phyloP scores from a whole-genome alignment of 2,797 vertebrate genomes.

The Ficedula albicollis region DNA sequence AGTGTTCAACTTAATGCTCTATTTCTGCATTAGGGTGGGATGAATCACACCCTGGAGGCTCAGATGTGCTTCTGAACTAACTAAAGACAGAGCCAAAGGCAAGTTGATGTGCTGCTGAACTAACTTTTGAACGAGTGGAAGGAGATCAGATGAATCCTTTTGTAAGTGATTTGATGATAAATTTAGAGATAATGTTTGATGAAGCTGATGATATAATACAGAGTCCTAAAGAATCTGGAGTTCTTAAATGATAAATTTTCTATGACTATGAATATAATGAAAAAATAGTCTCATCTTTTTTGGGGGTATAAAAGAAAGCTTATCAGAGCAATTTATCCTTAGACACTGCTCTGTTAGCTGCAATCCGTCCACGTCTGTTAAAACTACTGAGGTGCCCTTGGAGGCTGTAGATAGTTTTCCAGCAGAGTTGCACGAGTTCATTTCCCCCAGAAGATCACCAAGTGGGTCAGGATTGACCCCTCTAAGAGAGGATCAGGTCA shows the following conservation, averaged over 20 bases:
- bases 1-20: background rate
- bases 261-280: background rate
- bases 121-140: background rate
- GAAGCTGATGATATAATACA: background rate
- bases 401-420: background rate
- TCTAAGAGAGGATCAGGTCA: background rate
- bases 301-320: background rate
- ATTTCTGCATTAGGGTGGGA: background rate
- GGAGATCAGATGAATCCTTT: background rate
- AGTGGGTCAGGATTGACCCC: background rate
- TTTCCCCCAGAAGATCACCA: background rate
- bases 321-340: background rate
- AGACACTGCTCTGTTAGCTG: background rate
- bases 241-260: background rate
- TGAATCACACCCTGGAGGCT: slow-evolving; percentile 23
- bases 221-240: background rate
- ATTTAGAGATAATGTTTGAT: background rate
- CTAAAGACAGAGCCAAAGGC: background rate
- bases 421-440: background rate
- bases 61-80: background rate
- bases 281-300: background rate
- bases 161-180: background rate
- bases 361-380: background rate
- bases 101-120: background rate
- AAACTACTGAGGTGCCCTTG: background rate